Base-by-base conservation (phyloP, 2,888 invertebrate species). In the Teleiodes luculella region DNA sequence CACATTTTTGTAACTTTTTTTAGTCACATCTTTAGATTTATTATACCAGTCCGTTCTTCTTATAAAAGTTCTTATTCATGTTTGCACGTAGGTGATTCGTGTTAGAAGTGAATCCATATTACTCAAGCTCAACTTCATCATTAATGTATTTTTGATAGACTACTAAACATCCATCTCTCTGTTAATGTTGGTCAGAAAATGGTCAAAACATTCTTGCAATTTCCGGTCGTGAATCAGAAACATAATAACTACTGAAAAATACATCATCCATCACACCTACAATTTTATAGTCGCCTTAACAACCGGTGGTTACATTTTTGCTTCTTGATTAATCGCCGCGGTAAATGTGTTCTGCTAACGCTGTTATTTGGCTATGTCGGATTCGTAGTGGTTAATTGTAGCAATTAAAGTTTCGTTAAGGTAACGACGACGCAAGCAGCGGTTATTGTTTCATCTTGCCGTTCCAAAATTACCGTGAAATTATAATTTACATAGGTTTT, bases 201-300 rank as follows among this genome's bases (percentile, higher is more conserved):
- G 20, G 20, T 10, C 24, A 49, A 59, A 57, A 61, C 59, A 61
- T 62, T 56, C 60, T 57, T 50, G 63, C 63, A 53, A 67, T 70
- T 67, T 70, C 70, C 68, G 62, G 60, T 47, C 53, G 66, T 74
- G 72, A 74, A 70, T 75, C 72, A 53, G 20, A 31, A 6, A 20
- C 36, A 67, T 60, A 69, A 65, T 68, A 72, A 70, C 67, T 65
- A 65, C 68, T 59, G 64, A 66, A 66, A 62, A 67, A 63, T 67
- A 65, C 66, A 64, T 67, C 72, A 76, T 77, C 72, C 71, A 74
- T 79, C 78, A 77, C 78, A 76, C 66, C 62, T 67, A 61, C 61
- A 70, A 73, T 69, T 73, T 73, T 76, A 72, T 70, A 69, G 66
- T 66, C 57, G 66, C 58, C 64, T 66, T 74, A 72, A 75, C 75